Evolutionary conservation across 1,140 invertebrate genomes (phyloP).

Genomic region (Drosophila pseudoananassae): DNA sequence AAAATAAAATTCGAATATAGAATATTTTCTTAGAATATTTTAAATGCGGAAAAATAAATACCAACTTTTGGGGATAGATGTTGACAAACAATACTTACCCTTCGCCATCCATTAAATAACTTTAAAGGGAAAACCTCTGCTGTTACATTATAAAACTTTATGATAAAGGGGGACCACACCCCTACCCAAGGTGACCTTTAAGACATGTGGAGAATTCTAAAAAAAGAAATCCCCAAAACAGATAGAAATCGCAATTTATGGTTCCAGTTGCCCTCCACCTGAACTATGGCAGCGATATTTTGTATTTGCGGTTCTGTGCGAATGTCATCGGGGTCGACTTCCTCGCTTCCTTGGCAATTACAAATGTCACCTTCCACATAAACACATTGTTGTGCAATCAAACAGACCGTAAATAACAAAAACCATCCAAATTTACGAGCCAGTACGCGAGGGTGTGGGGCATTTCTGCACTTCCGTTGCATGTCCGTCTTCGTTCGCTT

Average conservation of each 20-base stretch:
- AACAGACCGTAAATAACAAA: conserved; percentile 63
- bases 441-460: conserved; percentile 6
- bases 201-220: neutral
- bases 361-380: conserved; percentile 60
- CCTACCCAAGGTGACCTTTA: conserved; percentile 3
- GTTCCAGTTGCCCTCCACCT: conserved; percentile 10
- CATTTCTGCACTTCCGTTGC: conserved; percentile 53
- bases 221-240: conserved; percentile 3
- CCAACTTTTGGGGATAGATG: too few species aligned
- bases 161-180: neutral
- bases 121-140: neutral
- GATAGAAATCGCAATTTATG: conserved; percentile 52
- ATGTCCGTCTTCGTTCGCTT: conserved; percentile 57
- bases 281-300: neutral
- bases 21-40: neutral
- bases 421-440: conserved; percentile 49
- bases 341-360: conserved; percentile 49
- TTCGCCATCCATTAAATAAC: neutral
- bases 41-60: neutral
- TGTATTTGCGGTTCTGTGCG: conserved; percentile 15
- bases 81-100: neutral
- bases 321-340: conserved; percentile 35
- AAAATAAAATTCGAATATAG: conserved; percentile 12
- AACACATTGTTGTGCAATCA: conserved; percentile 73
- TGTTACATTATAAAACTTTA: neutral